These are phyloP conservation scores for Cylloceria caligata DNA, from an alignment of 2,888 invertebrate species.

Conservation along the genomic window DNA sequence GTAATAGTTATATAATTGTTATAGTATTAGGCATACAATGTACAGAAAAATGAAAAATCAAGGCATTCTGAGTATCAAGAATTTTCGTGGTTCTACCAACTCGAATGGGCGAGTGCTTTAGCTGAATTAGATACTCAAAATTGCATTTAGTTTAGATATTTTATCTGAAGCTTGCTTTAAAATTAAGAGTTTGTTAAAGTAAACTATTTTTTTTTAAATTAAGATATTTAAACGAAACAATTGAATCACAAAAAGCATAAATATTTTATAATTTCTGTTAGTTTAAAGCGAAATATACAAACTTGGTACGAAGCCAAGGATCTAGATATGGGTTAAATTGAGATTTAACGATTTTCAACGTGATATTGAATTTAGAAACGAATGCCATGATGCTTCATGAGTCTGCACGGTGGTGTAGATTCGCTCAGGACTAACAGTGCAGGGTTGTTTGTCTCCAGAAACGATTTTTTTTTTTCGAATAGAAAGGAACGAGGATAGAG, in stretches of 20 bases:
- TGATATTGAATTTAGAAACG: neutral
- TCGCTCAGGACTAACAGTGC: constrained; percentile 64
- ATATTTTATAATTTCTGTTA: too few relatives aligned
- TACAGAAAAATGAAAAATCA: constrained; percentile 41
- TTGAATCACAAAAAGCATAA: too few relatives aligned
- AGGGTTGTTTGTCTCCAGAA: constrained; percentile 55
- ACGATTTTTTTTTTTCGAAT: constrained; percentile 48
- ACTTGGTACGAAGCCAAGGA: neutral
- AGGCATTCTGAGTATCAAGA: neutral
- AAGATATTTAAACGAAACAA: too few relatives aligned
- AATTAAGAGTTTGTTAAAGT: too few relatives aligned
- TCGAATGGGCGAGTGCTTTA: neutral
- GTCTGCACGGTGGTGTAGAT: constrained; percentile 54
- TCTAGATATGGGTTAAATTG: neutral
- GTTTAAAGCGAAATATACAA: neutral
- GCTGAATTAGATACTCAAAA: too few relatives aligned
- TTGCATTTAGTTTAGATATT: neutral
- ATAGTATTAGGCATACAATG: constrained; percentile 64
- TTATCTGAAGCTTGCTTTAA: too few relatives aligned
- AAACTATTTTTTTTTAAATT: neutral
- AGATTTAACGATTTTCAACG: neutral
- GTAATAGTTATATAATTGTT: constrained; percentile 63
- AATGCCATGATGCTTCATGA: constrained; percentile 44
- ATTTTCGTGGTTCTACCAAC: neutral
- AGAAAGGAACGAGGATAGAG: constrained; percentile 40